These are phyloP conservation scores for Tenthredo mesomela DNA, from an alignment of 2,888 invertebrate species.

Conservation along the genomic window DNA sequence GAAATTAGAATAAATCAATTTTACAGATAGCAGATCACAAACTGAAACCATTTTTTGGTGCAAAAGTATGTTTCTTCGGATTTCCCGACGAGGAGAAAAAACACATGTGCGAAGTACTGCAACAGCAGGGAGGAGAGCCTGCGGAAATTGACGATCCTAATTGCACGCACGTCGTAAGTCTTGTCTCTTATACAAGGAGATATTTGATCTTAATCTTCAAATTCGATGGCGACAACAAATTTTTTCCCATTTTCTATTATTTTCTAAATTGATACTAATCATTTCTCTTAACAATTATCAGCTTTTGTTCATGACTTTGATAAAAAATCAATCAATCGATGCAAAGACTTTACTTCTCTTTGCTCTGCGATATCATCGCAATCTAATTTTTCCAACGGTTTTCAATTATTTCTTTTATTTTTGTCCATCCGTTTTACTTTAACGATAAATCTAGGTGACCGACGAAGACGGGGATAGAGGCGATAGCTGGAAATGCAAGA, in stretches of 20 bases:
- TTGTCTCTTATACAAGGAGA: conserved; percentile 21
- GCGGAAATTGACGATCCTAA: conserved; percentile 87
- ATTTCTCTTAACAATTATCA: background rate
- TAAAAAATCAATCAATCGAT: background rate
- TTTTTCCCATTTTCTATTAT: conserved; percentile 6
- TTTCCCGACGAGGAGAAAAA: conserved; percentile 94
- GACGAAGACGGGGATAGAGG: background rate
- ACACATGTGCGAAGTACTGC: conserved; percentile 94
- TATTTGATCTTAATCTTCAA: conserved; percentile 26
- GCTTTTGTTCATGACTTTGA: background rate
- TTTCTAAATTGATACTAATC: background rate
- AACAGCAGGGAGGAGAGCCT: conserved; percentile 90
- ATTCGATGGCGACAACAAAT: background rate
- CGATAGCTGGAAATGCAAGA: background rate
- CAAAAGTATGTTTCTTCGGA: conserved; percentile 92
- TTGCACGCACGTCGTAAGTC: conserved; percentile 95
- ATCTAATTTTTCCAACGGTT: background rate
- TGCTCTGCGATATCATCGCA: background rate
- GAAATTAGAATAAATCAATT: background rate
- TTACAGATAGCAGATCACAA: conserved; percentile 80
- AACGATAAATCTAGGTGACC: conserved; percentile 7
- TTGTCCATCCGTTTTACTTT: background rate
- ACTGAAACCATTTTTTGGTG: conserved; percentile 93
- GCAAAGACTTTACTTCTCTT: background rate
- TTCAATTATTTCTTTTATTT: background rate